Conservation (phyloP, 2,113 vertebrate genomes). For the Oophaga pumilio region DNA sequence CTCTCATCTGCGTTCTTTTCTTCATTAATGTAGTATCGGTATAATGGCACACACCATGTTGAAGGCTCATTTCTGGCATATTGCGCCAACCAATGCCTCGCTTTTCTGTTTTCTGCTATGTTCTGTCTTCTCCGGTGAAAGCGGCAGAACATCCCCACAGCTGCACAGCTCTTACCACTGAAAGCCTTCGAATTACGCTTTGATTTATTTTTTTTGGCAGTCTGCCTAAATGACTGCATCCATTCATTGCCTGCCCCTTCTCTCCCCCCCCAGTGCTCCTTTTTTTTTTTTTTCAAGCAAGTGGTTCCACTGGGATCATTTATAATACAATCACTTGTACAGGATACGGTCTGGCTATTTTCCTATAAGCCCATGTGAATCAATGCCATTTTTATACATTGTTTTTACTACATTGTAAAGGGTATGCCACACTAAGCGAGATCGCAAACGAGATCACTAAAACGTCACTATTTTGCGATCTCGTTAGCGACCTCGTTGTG, state of each 20-base stretch:
- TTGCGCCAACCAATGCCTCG: too few relatives aligned
- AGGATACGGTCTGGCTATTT: not conserved
- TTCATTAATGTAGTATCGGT: not conserved
- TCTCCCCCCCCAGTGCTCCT: not conserved
- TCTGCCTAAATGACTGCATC: slow-evolving; percentile 49
- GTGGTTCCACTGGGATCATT: slow-evolving; percentile 33
- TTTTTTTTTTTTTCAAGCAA: not conserved
- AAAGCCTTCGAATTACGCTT: slow-evolving; percentile 29
- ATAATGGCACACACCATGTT: not conserved
- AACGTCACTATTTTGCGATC: too few relatives aligned
- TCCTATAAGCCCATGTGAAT: not conserved
- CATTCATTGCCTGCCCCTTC: slow-evolving; percentile 39
- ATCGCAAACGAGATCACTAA: too few relatives aligned
- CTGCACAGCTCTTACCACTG: slow-evolving; percentile 22
- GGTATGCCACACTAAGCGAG: too few relatives aligned
- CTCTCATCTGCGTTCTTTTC: not conserved
- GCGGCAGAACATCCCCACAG: slow-evolving; percentile 18
- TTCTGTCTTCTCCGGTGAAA: not conserved
- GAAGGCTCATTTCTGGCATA: not conserved
- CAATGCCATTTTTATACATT: not conserved
- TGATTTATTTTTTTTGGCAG: slow-evolving; percentile 53
- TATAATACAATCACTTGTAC: not conserved
- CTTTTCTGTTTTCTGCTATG: not conserved
- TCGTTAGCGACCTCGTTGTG: too few relatives aligned
- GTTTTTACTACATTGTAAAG: not conserved